Evolutionary conservation across 2,797 vertebrate species (phyloP), one percentile per base, ranked within the genome.

Genomic region (Urophycis tenuis): DNA sequence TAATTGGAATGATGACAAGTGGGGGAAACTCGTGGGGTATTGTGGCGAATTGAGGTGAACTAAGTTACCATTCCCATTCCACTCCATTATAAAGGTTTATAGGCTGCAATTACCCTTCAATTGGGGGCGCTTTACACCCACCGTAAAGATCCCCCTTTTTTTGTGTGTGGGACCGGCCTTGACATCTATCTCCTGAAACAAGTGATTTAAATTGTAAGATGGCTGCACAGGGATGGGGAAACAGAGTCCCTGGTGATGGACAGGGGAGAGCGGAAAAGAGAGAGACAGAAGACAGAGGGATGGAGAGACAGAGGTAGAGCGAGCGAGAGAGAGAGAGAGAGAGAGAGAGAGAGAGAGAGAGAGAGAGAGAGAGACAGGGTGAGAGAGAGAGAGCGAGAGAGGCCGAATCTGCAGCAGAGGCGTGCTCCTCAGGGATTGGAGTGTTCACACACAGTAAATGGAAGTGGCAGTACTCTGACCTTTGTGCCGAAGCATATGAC

Each of bases 401-500:
- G 76, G 36, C 75, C 25, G 39, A 71, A 17, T 70, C 72, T 64
- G 60, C 74, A 45, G 67, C 77, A 77, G 81, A 81, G 87, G 77
- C 71, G 86, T 75, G 77, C 87, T 91, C 91, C 89, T 89, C 82
- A 34, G 90, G 91, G 92, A 93, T 89, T 87, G 87, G 87, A 89
- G 90, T 88, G 91, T 90, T 90, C 90, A 88, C 89, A 90, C 88
- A 88, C 89, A 91, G 90, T 91, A 93, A 93, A 92, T 92, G 89
- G 90, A 92, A 92, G 92, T 91, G 89, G 89, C 91, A 91, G 85
- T 82, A 87, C 87, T 91, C 87, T 92, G 92, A 93, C 92, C 92
- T 93, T 92, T 92, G 91, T 91, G 90, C 90, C 34, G 79, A 86
- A 81, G 88, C 85, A 80, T 85, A 87, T 85, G 83, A 89, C 88